phyloP scores from a whole-genome alignment of 2,797 vertebrate species.

The Bryconaethiops microstoma region DNA sequence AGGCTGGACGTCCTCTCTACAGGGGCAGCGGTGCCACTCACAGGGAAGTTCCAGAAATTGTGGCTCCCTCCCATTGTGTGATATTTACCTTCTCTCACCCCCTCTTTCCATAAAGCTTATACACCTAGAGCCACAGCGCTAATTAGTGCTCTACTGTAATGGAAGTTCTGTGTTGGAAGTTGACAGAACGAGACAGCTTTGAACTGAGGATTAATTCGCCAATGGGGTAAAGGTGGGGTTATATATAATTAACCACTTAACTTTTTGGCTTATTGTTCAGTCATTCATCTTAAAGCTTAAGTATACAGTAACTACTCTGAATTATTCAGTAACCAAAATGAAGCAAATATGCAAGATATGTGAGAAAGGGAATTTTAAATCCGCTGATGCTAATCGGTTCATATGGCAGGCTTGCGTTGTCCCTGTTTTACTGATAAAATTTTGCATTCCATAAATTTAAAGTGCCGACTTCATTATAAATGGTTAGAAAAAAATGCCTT shows the following conservation, averaged over 20 bases:
- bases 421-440: no score
- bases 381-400: not conserved
- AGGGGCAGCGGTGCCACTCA: constrained; percentile 42
- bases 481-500: no score
- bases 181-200: constrained; percentile 42
- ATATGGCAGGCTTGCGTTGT: no score
- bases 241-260: constrained; percentile 26
- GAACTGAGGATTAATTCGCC: constrained; percentile 41
- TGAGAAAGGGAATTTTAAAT: not conserved
- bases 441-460: no score
- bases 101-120: constrained; percentile 28
- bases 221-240: constrained; percentile 9
- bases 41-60: constrained; percentile 50
- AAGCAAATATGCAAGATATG: not conserved
- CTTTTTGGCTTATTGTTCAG: not conserved
- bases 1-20: constrained; percentile 45
- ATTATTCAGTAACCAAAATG: not conserved
- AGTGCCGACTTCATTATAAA: no score
- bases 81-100: constrained; percentile 55
- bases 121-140: constrained; percentile 39
- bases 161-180: constrained; percentile 42
- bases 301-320: not conserved
- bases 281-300: not conserved
- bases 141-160: constrained; percentile 56
- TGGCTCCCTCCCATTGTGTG: constrained; percentile 53